These are phyloP conservation scores for Parnassius mnemosyne DNA, from an alignment of 2,888 invertebrate species.

Conservation along the genomic window DNA sequence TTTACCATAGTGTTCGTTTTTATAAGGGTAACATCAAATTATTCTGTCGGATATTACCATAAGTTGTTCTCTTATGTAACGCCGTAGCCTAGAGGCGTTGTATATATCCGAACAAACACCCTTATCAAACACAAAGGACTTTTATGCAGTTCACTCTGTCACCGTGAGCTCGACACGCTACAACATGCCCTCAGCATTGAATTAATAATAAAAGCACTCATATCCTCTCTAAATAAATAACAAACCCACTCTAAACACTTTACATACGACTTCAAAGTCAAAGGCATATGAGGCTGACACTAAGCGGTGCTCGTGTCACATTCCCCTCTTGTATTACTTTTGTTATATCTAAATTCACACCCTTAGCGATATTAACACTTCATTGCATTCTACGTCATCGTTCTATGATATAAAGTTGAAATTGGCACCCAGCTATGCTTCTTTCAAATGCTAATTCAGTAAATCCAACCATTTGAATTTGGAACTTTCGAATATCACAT, in stretches of 20 bases:
- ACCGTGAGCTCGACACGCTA: slow-evolving; percentile 33
- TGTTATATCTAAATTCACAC: slow-evolving; percentile 77
- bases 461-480: slow-evolving; percentile 36
- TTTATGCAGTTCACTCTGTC: slow-evolving; percentile 28
- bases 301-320: slow-evolving; percentile 69
- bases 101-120: slow-evolving; percentile 15
- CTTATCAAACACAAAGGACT: slow-evolving; percentile 21
- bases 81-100: slow-evolving; percentile 5
- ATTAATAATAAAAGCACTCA: slow-evolving; percentile 33
- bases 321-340: slow-evolving; percentile 63
- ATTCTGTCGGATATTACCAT: too few relatives aligned
- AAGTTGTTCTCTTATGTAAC: too few relatives aligned
- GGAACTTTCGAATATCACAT: slow-evolving; percentile 32
- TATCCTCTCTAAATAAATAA: slow-evolving; percentile 53
- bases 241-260: slow-evolving; percentile 43
- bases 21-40: too few relatives aligned
- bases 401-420: slow-evolving; percentile 26
- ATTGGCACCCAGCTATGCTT: slow-evolving; percentile 27
- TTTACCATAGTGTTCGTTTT: too few relatives aligned
- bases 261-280: slow-evolving; percentile 71
- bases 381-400: slow-evolving; percentile 38
- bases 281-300: slow-evolving; percentile 73
- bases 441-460: slow-evolving; percentile 63
- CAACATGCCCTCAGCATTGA: slow-evolving; percentile 33
- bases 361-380: slow-evolving; percentile 51